Base-by-base conservation (phyloP, 1,140 invertebrate species). In the Scaptomyza pallida region DNA sequence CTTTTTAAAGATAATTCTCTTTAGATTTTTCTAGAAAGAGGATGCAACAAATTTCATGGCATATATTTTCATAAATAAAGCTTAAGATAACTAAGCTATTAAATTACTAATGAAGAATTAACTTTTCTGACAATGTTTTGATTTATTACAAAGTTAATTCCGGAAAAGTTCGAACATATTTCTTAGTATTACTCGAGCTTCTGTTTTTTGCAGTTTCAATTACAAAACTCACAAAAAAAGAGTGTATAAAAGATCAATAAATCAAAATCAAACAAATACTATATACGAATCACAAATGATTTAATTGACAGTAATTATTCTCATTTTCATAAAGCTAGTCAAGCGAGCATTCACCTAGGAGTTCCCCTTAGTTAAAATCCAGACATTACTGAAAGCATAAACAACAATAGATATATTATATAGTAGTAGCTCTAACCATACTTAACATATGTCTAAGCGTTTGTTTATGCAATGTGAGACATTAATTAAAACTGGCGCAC, bases 381-480 rank as follows among this genome's bases (percentile, higher is more conserved):
- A 13, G 12, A 30, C 23, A 50, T 35, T 35, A 35, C 33, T 23
- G 45, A 48, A 48, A 26, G 5, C 40, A 55, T 61, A 43, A 50
- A 9, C 10, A 35, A 35, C 10, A 35, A 35, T 35, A 35, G 12
- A n/a, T n/a, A 37, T 37, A 37, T 4, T n/a, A 37, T 35, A 21
- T 21, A n/a, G 21, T 21, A 26, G 9, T 35, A 78, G 72, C 47
- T 71, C 63, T 45, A 35, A 35, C 26, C 52, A 19, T 23, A 30
- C 26, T 30, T 9, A 57, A 16, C 44, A 35, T 45, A 51, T n/a
- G 17, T 26, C 9, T 55, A 62, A 40, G 40, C 45, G 73, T 62
- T 78, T 62, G 56, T 68, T 62, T 73, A 57, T 67, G 54, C 60
- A 77, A 72, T 67, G 30, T 77, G 10, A 23, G 51, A 47, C 54